Evolutionary conservation across 2,797 vertebrate genomes (phyloP).

Genomic region (Poecile montanus): DNA sequence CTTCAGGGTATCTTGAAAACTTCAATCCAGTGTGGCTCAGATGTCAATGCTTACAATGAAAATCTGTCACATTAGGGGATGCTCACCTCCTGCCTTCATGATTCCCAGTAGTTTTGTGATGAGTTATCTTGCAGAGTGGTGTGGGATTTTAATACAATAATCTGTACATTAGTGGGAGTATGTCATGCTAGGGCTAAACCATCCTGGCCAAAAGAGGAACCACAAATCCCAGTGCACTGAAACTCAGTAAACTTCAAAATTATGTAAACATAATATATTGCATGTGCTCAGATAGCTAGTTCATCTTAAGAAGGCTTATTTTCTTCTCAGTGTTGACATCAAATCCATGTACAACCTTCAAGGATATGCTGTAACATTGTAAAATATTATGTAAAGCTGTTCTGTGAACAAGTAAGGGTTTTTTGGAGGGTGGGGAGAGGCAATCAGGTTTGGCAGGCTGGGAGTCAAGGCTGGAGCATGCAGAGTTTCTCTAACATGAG

Average conservation of each 20-base stretch:
- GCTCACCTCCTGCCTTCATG: conserved; percentile 1
- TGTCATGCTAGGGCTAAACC: not conserved
- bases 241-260: conserved; percentile 6
- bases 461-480: not conserved
- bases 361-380: not conserved
- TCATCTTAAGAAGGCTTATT: not conserved
- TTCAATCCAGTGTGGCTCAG: not conserved
- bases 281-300: not conserved
- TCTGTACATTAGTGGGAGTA: not conserved
- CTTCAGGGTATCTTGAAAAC: conserved; percentile 17
- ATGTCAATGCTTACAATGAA: not conserved
- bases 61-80: conserved; percentile 8
- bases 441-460: not conserved
- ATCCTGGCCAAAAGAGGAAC: not conserved
- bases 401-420: not conserved
- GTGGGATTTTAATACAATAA: conserved; percentile 20
- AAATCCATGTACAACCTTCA: not conserved
- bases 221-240: conserved; percentile 17
- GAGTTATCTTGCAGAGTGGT: not conserved
- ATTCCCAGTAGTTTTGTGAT: conserved; percentile 40
- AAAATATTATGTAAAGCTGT: not conserved
- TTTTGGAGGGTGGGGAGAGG: not conserved
- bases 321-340: not conserved
- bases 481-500: not conserved
- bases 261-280: not conserved